Percentiles rank a stretch among this genome's conserved stretches.
phyloP scores from a whole-genome alignment of 2,113 vertebrate species.

The Odontesthes bonariensis region DNA sequence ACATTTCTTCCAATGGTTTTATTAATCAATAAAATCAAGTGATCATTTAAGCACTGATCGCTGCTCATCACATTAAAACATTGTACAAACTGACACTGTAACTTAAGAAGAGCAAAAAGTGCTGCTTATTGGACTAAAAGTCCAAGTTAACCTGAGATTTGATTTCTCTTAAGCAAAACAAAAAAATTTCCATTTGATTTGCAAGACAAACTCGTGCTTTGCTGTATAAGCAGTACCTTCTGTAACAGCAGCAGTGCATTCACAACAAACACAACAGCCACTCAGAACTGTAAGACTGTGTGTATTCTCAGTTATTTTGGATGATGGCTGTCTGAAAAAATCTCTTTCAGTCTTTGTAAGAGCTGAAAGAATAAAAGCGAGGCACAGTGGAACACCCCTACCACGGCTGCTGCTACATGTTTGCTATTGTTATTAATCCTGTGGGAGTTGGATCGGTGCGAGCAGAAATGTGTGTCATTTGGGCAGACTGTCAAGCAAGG shows the following conservation, averaged over 20 bases:
- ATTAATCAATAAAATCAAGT: not conserved
- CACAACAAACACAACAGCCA: conserved; percentile 14
- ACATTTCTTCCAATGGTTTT: not conserved
- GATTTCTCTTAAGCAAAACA: not conserved
- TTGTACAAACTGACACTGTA: not conserved
- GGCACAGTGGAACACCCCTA: conserved; percentile 38
- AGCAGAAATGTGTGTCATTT: conserved; percentile 39
- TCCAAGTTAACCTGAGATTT: conserved; percentile 36
- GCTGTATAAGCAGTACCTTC: not conserved
- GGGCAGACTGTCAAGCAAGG: conserved; percentile 43
- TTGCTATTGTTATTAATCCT: conserved; percentile 46
- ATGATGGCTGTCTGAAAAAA: conserved; percentile 34
- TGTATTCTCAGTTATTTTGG: conserved; percentile 30
- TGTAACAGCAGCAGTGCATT: conserved; percentile 4
- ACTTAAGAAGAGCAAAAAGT: conserved; percentile 1
- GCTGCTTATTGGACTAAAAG: not conserved
- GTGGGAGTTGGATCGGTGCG: conserved; percentile 35
- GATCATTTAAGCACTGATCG: not conserved
- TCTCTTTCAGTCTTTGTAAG: conserved; percentile 24
- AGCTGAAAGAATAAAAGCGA: conserved; percentile 36
- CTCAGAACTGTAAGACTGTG: not conserved
- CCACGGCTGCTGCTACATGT: conserved; percentile 3
- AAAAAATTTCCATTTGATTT: not conserved
- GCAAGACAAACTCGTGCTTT: not conserved
- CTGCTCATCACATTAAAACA: not conserved